Evolutionary conservation across 1,140 invertebrate genomes (phyloP), one percentile per base, ranked within the genome.

Genomic region (Paralvinella palmiformis): DNA sequence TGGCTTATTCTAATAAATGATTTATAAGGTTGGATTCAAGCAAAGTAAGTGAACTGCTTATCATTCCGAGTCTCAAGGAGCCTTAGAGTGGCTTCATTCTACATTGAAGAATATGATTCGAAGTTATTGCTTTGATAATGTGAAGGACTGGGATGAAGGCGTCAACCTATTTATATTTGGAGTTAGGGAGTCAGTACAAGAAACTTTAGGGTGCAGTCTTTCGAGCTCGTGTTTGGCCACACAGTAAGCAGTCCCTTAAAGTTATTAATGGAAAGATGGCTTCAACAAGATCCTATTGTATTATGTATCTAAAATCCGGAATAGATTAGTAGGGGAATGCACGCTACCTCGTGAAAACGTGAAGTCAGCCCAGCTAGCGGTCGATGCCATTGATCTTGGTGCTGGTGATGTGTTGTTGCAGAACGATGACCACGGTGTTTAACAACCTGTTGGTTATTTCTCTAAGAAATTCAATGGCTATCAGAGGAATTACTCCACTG

Each of bases 191-290:
- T n/a, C n/a, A n/a, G n/a, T n/a, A n/a, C n/a, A n/a, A n/a, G n/a
- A n/a, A n/a, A n/a, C 65, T 15, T 35, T 68, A 20, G 66, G 68
- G 2, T 69, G 63, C 58, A 69, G 61, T 52, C 64, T 20, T 69
- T 67, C 57, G 59, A 69, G 44, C 33, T 69, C 4, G 60, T 69
- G 4, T 67, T 62, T 65, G 69, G 69, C 7, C 65, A 69, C 53
- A n/a, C 56, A 35, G 62, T 65, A 13, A 36, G 64, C 17, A 62
- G 66, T 17, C 65, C 66, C 13, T 62, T 69, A 32, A 64, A 61
- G 53, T 29, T 68, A 13, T 17, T 71, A 1, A 65, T 53, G 33
- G 67, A 71, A 24, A 59, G 63, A 44, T 64, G 44, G 41, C 20
- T 67, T 0, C 1, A 56, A 22, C 41, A 64, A 6, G 27, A 63